Base-by-base conservation (phyloP, 1,140 invertebrate species). In the Leptoteleia sp. region DNA sequence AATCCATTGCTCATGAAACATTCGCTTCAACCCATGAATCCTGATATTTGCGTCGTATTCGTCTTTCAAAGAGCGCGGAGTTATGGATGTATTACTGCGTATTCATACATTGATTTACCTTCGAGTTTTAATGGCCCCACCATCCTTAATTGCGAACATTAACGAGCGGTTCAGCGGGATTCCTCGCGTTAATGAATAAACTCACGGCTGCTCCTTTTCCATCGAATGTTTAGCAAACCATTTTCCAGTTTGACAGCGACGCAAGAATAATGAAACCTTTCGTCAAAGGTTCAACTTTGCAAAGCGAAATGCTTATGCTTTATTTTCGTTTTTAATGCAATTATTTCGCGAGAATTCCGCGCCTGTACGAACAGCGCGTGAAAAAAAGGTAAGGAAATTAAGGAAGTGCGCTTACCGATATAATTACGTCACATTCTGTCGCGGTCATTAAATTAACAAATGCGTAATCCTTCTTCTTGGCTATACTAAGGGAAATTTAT, bases 141-240 rank as follows among this genome's bases (percentile, higher is more conserved):
- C 73, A 76, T 76, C 72, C 72, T 81, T 82, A 85, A 85, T 85
- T 83, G 81, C 81, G 47, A 81, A 64, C 83, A 84, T 85, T 85
- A 86, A 85, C 82, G 81, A 86, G 82, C 80, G 55, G 68, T 80
- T 83, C 76, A 72, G 31, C 67, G 79, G 57, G 77, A 82, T 83
- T 82, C 80, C 76, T 79, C 77, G 70, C 67, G 76, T 84, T 80
- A 84, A 85, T 83, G 84, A 84, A 85, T 78, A 78, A 80, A 84
- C 77, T 65, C 52, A 48, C 47, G 75, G 68, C 62, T 71, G 59
- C 55, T 76, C 71, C 67, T 82, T 76, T 75, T 72, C 59, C 77
- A 79, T 79, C 59, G 70, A 80, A 80, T 72, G 62, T 72, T 65
- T 52, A 71, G 68, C 67, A 65, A n/a, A 79, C 67, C 55, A 70